phyloP scores from a whole-genome alignment of 1,140 invertebrate genomes.

The Zaprionus inermis region DNA sequence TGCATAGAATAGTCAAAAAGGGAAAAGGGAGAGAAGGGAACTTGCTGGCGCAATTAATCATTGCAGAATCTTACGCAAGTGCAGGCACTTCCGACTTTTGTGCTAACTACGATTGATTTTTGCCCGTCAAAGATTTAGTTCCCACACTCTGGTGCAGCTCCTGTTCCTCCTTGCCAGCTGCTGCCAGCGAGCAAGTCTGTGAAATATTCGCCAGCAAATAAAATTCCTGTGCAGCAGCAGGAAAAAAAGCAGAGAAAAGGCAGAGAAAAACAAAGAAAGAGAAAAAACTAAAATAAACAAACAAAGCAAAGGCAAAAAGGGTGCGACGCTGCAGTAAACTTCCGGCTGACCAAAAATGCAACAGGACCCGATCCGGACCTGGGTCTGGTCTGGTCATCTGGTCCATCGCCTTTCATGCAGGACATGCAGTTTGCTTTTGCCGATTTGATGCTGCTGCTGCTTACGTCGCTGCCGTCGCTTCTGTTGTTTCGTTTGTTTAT shows the following conservation, averaged over 20 bases:
- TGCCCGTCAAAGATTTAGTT: slow-evolving; percentile 56
- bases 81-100: slow-evolving; percentile 62
- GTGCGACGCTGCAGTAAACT: slow-evolving; percentile 79
- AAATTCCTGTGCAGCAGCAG: slow-evolving; percentile 58
- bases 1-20: slow-evolving; percentile 5
- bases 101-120: slow-evolving; percentile 72
- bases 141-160: slow-evolving; percentile 55
- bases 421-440: slow-evolving; percentile 51
- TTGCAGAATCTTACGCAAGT: slow-evolving; percentile 47
- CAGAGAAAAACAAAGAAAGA: slow-evolving; percentile 1
- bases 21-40: slow-evolving; percentile 17
- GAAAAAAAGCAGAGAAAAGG: background rate
- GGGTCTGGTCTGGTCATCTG: slow-evolving; percentile 51
- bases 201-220: slow-evolving; percentile 76
- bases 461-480: slow-evolving; percentile 18
- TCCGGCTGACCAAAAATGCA: slow-evolving; percentile 76
- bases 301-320: slow-evolving; percentile 55
- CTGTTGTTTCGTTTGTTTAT: slow-evolving; percentile 73
- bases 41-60: slow-evolving; percentile 60
- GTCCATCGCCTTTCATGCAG: slow-evolving; percentile 46
- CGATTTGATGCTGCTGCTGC: slow-evolving; percentile 37
- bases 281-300: slow-evolving; percentile 26
- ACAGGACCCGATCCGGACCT: slow-evolving; percentile 58
- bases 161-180: slow-evolving; percentile 52
- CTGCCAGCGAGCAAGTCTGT: slow-evolving; percentile 58